These are phyloP conservation scores for Dinoponera quadriceps DNA, from an alignment of 1,140 invertebrate species.

Conservation along the genomic window DNA sequence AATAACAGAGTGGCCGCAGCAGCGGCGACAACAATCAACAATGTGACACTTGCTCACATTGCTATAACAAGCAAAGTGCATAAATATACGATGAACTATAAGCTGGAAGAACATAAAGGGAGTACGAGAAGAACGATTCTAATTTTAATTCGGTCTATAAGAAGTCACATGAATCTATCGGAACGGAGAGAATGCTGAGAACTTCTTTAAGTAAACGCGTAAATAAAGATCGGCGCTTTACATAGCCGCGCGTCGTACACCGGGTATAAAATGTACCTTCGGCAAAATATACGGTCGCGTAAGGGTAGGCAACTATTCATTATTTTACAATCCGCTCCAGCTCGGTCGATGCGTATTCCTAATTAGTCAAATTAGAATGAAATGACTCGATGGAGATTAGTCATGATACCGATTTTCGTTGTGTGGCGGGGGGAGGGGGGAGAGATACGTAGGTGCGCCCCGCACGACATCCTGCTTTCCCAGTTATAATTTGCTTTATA, in stretches of 20 bases:
- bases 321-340: constrained; percentile 20
- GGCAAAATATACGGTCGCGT: background rate
- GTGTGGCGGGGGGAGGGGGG: background rate
- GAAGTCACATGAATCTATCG: background rate
- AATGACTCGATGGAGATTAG: constrained; percentile 65
- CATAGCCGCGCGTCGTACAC: too few species aligned
- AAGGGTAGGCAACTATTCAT: constrained; percentile 2
- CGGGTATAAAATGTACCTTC: background rate
- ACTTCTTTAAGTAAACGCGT: background rate
- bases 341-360: constrained; percentile 48
- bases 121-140: background rate
- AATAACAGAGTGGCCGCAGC: too few species aligned
- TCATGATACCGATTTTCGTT: constrained; percentile 66
- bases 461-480: constrained; percentile 73
- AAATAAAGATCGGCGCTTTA: background rate
- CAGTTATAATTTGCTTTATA: constrained; percentile 73
- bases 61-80: background rate
- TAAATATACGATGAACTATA: background rate
- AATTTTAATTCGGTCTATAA: constrained; percentile 12
- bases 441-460: constrained; percentile 41
- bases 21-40: too few species aligned
- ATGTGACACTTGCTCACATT: too few species aligned
- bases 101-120: background rate
- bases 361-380: constrained; percentile 66
- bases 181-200: background rate